Conservation (phyloP, 2,797 vertebrate genomes). For the Enteromius radiatus region DNA sequence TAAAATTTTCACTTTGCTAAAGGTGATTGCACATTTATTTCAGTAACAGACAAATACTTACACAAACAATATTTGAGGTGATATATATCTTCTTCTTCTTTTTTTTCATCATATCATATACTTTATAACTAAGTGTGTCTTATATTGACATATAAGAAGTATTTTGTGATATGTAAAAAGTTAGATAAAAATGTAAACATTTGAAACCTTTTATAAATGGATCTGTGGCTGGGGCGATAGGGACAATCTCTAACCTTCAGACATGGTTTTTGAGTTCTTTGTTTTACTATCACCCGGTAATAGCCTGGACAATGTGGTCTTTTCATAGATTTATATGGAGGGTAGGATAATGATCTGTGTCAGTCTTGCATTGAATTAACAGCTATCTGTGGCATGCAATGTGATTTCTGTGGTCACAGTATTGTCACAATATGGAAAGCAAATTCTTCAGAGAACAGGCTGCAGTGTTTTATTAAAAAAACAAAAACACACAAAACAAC, state of each 20-base stretch:
- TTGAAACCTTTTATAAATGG: background rate
- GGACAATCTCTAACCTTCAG: slow-evolving; percentile 22
- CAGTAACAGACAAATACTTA: background rate
- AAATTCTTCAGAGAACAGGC: background rate
- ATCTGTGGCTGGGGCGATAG: slow-evolving; percentile 2
- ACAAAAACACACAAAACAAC: background rate
- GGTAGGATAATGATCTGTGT: background rate
- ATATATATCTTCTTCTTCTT: too few relatives aligned
- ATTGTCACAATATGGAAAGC: slow-evolving; percentile 4
- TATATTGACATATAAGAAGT: background rate
- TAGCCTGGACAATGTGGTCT: slow-evolving; percentile 3
- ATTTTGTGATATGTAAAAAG: background rate
- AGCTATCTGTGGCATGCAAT: background rate
- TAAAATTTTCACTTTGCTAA: background rate
- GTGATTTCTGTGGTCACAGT: background rate
- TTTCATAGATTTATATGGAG: slow-evolving; percentile 29
- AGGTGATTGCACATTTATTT: background rate
- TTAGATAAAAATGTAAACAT: background rate
- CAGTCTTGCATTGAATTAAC: slow-evolving; percentile 4
- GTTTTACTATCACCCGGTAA: slow-evolving; percentile 13
- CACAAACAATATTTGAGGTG: background rate
- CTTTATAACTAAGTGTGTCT: background rate
- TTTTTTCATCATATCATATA: background rate
- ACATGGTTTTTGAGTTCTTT: slow-evolving; percentile 26
- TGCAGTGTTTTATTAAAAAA: background rate